Conservation (phyloP, 2,113 vertebrate species). For the Anthoscopus minutus region DNA sequence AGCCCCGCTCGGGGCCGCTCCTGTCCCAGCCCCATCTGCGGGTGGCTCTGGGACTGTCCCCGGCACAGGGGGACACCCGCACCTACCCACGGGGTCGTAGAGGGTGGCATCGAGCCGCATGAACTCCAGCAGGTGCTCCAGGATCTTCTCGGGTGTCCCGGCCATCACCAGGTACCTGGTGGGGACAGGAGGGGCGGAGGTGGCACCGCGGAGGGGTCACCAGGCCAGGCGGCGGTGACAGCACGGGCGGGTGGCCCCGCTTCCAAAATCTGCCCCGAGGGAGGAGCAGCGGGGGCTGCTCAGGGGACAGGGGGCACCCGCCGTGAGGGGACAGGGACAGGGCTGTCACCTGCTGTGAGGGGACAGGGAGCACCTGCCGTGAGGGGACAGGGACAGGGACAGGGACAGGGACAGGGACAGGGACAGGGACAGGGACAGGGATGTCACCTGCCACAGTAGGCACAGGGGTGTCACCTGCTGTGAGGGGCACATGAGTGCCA, state of each 20-base stretch:
- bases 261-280: neutral
- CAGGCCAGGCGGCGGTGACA: accelerated
- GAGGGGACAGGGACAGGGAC: neutral
- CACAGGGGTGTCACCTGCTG: too few relatives aligned
- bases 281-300: neutral
- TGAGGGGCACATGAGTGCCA: too few relatives aligned
- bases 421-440: neutral
- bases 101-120: constrained; percentile 81
- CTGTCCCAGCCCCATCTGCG: neutral
- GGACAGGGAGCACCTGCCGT: too few relatives aligned
- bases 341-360: neutral
- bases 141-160: constrained; percentile 91
- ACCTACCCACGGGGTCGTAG: constrained; percentile 79
- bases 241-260: neutral
- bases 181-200: neutral
- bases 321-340: neutral
- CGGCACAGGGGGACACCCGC: accelerated
- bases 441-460: neutral
- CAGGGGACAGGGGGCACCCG: neutral
- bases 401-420: too few relatives aligned
- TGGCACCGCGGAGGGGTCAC: neutral
- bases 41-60: neutral
- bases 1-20: accelerated
- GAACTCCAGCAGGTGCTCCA: constrained; percentile 91
- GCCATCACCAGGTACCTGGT: constrained; percentile 90